Conservation (phyloP, 2,113 vertebrate genomes). For the Hylia prasina region DNA sequence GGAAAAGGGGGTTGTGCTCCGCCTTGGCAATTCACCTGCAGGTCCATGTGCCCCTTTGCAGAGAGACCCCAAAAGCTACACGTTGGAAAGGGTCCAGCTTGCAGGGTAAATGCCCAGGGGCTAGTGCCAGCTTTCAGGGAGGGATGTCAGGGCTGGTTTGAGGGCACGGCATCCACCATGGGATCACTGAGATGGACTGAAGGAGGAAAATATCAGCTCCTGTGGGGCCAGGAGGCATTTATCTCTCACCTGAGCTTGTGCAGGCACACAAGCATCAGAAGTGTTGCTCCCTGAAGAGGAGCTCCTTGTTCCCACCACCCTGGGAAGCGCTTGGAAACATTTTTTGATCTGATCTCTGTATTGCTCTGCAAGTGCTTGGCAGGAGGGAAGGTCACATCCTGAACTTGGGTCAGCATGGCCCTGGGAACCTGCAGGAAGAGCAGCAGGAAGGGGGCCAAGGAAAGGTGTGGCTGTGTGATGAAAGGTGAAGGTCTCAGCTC, state of each 20-base stretch:
- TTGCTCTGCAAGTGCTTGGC: background rate
- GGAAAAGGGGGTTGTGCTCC: background rate
- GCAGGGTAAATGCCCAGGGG: background rate
- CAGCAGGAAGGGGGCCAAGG: background rate
- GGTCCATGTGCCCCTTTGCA: rapidly evolving
- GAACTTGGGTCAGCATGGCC: background rate
- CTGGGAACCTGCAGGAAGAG: background rate
- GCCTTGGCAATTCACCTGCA: background rate
- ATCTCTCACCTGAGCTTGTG: background rate
- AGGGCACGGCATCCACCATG: background rate
- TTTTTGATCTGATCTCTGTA: background rate
- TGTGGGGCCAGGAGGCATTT: background rate
- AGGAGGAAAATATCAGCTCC: background rate
- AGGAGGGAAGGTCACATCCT: background rate
- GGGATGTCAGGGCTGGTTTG: background rate
- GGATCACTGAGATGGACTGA: background rate
- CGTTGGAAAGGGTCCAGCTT: background rate
- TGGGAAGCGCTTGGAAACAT: background rate
- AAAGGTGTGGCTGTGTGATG: rapidly evolving
- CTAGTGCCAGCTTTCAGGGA: background rate
- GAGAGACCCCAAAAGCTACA: background rate
- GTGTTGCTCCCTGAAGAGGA: background rate
- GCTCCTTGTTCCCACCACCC: background rate
- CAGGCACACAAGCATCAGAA: background rate
- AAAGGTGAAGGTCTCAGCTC: background rate